Conservation (phyloP, 2,888 invertebrate species). For the Thecocarcelia acutangulata region DNA sequence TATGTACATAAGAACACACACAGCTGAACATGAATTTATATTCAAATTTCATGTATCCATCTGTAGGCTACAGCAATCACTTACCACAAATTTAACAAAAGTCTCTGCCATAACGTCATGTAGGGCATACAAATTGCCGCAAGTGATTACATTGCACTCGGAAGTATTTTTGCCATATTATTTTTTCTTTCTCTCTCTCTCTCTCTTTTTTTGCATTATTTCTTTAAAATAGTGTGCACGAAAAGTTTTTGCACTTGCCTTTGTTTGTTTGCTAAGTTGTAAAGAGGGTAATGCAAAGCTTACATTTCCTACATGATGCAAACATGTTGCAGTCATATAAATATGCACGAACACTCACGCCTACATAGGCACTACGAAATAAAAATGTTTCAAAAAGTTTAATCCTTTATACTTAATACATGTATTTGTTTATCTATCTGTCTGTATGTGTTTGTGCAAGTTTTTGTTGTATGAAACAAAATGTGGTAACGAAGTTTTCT, state of each 20-base stretch:
- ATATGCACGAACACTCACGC: not conserved
- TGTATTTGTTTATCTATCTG: not conserved
- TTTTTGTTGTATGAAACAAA: conserved; percentile 31
- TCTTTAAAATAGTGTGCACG: conserved; percentile 33
- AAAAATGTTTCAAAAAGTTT: conserved; percentile 43
- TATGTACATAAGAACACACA: too few species aligned
- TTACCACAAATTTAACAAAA: conserved; percentile 48
- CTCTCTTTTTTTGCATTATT: conserved; percentile 28
- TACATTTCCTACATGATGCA: conserved; percentile 66
- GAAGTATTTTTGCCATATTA: conserved; percentile 73
- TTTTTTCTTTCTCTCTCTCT: too few species aligned
- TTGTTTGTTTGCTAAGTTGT: conserved; percentile 43
- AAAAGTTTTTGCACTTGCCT: conserved; percentile 35
- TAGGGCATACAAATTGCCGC: conserved; percentile 64
- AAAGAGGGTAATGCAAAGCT: conserved; percentile 74
- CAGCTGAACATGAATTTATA: not conserved
- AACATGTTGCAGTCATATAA: conserved; percentile 12
- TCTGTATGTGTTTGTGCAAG: conserved; percentile 8
- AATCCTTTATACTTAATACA: conserved; percentile 30
- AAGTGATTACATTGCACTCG: conserved; percentile 76
- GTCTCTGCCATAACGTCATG: conserved; percentile 29
- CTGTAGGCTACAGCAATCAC: conserved; percentile 20
- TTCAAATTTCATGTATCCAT: conserved; percentile 28
- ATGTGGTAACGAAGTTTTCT: conserved; percentile 55
- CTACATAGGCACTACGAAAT: conserved; percentile 1